Percentiles rank a stretch among this genome's conserved stretches.
Evolutionary conservation across 1,140 invertebrate genomes (phyloP).

Genomic region (Nephotettix cincticeps): DNA sequence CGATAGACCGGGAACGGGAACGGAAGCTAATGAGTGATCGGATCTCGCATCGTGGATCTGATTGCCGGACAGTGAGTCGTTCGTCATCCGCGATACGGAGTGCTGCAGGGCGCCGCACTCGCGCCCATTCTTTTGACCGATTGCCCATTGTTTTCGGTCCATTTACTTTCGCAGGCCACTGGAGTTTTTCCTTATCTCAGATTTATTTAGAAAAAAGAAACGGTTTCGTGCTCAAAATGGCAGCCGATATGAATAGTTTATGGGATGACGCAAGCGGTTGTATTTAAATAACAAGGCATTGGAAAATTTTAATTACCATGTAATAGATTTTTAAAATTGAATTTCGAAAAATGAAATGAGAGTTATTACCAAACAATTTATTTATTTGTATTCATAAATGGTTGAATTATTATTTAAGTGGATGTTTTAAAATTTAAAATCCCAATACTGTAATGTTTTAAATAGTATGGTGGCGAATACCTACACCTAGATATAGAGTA

Average conservation of each 20-base stretch:
- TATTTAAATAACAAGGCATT: no score
- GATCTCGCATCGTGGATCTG: background rate
- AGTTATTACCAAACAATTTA: no score
- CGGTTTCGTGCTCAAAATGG: background rate
- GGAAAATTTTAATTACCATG: no score
- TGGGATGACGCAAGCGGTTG: background rate
- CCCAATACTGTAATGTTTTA: no score
- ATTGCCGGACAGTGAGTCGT: background rate
- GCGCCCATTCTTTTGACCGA: slow-evolving; percentile 4
- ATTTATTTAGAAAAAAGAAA: background rate
- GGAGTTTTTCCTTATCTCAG: background rate
- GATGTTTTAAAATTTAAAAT: no score
- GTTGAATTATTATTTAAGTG: no score
- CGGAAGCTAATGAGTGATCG: slow-evolving; percentile 11
- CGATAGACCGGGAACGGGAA: background rate
- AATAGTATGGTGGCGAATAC: no score
- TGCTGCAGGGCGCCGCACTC: background rate
- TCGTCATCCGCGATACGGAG: background rate
- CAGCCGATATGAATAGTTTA: background rate
- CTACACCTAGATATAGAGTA: no score
- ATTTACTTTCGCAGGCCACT: slow-evolving; percentile 12
- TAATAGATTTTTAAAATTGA: no score
- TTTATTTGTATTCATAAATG: no score
- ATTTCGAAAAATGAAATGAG: no score
- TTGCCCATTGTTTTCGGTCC: slow-evolving; percentile 3